Evolutionary conservation across 2,113 vertebrate genomes (phyloP).

Genomic region (Toxotes chatareus): DNA sequence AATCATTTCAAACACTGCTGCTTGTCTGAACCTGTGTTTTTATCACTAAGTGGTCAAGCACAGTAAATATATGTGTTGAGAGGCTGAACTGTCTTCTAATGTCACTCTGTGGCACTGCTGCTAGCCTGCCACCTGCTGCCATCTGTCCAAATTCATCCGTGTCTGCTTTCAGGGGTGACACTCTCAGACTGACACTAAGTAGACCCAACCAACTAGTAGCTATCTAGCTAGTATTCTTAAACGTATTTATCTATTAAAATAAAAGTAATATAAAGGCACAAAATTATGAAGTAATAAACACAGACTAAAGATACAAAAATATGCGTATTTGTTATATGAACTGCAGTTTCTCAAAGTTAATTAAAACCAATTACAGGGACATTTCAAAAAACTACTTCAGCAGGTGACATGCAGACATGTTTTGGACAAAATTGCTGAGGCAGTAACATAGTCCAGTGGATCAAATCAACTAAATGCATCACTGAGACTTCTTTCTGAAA

Average conservation of each 20-base stretch:
- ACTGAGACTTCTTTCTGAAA: neutral
- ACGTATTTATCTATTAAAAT: neutral
- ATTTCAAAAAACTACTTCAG: neutral
- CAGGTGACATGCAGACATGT: neutral
- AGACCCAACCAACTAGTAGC: neutral
- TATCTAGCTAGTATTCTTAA: neutral
- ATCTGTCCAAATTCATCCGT: conserved; percentile 80
- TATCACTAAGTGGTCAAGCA: conserved; percentile 10
- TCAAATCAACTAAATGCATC: neutral
- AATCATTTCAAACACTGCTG: neutral
- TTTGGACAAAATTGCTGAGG: neutral
- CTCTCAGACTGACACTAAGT: conserved; percentile 28
- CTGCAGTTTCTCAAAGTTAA: neutral
- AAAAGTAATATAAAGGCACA: neutral
- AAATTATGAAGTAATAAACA: neutral
- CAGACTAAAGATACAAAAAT: neutral
- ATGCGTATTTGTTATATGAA: neutral
- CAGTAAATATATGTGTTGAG: conserved; percentile 15
- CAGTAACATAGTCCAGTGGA: neutral
- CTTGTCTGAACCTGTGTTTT: neutral
- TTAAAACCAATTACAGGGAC: neutral
- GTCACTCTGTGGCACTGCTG: conserved; percentile 50
- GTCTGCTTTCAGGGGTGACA: conserved; percentile 80
- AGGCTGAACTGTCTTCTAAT: conserved; percentile 47
- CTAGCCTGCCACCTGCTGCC: conserved; percentile 83